A percentile compares a stretch with the other conserved stretches of the same genome.
phyloP scores from a whole-genome alignment of 2,888 invertebrate genomes.

The Fragum whitleyi region DNA sequence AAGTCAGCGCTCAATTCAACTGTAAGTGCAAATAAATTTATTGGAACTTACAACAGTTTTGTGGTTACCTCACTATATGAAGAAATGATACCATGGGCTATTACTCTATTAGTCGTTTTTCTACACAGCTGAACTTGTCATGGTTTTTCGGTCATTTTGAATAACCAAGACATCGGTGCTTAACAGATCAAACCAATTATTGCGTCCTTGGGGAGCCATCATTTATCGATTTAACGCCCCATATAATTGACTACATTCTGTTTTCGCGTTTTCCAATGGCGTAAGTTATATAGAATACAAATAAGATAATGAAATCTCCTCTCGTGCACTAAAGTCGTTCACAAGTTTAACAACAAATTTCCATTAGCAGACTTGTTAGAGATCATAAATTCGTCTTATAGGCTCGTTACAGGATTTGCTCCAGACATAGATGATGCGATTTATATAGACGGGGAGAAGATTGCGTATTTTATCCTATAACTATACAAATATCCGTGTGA shows the following conservation, averaged over 20 bases:
- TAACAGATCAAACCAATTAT: constrained; percentile 11
- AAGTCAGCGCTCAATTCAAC: too few relatives aligned
- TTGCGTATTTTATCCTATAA: too few relatives aligned
- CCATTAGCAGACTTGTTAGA: constrained; percentile 53
- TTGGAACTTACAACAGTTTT: too few relatives aligned
- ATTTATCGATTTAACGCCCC: constrained; percentile 44
- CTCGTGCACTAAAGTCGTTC: constrained; percentile 37
- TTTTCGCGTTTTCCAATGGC: constrained; percentile 41
- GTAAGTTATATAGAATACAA: constrained; percentile 54
- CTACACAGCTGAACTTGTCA: not conserved
- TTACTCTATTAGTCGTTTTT: too few relatives aligned
- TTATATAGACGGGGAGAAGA: not conserved
- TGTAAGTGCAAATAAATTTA: too few relatives aligned
- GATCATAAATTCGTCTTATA: constrained; percentile 4
- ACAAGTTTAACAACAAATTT: constrained; percentile 53
- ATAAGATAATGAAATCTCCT: constrained; percentile 50
- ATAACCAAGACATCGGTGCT: not conserved
- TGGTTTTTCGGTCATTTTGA: constrained; percentile 14
- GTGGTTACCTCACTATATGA: too few relatives aligned
- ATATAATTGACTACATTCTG: constrained; percentile 56
- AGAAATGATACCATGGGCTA: too few relatives aligned
- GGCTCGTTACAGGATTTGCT: constrained; percentile 15
- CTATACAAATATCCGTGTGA: too few relatives aligned
- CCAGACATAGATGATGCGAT: not conserved
- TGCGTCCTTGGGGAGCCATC: constrained; percentile 30